phyloP scores from a whole-genome alignment of 2,797 vertebrate genomes.

The Heteromormyrus szaboi region DNA sequence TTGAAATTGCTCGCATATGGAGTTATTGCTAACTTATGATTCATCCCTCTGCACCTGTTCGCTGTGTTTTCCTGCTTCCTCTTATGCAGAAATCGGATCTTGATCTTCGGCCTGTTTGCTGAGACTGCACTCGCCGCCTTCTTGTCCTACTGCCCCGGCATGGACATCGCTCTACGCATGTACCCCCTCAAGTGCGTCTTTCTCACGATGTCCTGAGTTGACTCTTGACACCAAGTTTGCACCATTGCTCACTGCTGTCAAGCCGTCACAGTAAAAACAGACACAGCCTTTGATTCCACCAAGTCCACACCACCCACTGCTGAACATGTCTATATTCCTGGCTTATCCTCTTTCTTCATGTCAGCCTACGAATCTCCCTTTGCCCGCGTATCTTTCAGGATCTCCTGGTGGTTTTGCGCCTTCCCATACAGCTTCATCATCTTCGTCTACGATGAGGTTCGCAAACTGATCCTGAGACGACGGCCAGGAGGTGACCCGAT shows the following conservation, averaged over 20 bases:
- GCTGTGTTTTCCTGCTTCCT: neutral
- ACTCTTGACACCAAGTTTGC: neutral
- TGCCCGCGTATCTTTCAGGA: conserved; percentile 50
- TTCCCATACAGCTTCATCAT: conserved; percentile 89
- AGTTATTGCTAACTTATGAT: neutral
- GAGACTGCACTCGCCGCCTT: conserved; percentile 85
- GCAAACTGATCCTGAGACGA: conserved; percentile 80
- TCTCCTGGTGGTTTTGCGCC: conserved; percentile 89
- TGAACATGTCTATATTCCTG: neutral
- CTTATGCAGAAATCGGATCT: conserved; percentile 72
- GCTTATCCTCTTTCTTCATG: neutral
- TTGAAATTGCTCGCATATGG: neutral
- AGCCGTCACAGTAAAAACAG: conserved; percentile 18
- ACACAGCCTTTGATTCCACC: conserved; percentile 34
- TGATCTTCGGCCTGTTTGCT: conserved; percentile 83
- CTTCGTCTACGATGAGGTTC: conserved; percentile 85
- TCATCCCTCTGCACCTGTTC: neutral
- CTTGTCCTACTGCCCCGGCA: conserved; percentile 86
- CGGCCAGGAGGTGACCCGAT: conserved; percentile 70
- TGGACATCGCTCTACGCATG: conserved; percentile 86
- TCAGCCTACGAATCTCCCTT: neutral
- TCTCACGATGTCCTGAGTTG: neutral
- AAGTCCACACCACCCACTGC: neutral
- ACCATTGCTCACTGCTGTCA: neutral
- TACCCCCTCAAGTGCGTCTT: conserved; percentile 76